Base-by-base conservation (phyloP, 2,888 invertebrate species). In the Lithosia quadra region DNA sequence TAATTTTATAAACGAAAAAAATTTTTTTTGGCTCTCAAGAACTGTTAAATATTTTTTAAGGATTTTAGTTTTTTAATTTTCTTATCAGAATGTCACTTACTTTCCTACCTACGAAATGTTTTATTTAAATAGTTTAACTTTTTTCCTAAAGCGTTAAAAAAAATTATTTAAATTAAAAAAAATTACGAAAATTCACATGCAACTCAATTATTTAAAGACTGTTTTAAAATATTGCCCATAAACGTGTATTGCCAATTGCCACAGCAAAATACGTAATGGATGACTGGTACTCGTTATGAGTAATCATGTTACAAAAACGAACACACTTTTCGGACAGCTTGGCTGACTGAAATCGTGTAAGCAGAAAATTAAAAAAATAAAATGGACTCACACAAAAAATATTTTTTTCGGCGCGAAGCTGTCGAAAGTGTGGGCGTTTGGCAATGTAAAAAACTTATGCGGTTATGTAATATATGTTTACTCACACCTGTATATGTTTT, bases 301-400 rank as follows among this genome's bases (percentile, higher is more conserved):
- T n/a, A 49, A 49, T n/a, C 49, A 49, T n/a, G 18, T 49, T 49
- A 49, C n/a, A 49, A n/a, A n/a, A 49, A 49, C n/a, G 49, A 49
- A 49, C 49, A 49, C n/a, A n/a, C 49, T n/a, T 49, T 49, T n/a
- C 49, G 9, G n/a, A 49, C 49, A 49, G 49, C 49, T 49, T 49
- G 49, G 8, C n/a, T 49, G 9, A 49, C 49, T 49, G 49, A n/a
- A 49, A n/a, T 49, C 49, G 49, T 49, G 49, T 49, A 49, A n/a
- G 21, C 55, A 56, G 55, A 21, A 56, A 56, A 56, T 22, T 24
- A 22, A 56, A 22, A 22, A 56, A 56, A 56, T 5, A 55, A 55
- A 22, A 56, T 56, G 55, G 11, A 21, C 49, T n/a, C 18, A n/a
- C n/a, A 49, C n/a, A 39, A 49, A 49, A 49, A 49, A 49, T 49